Percentiles rank a stretch among this genome's conserved stretches.
phyloP scores from a whole-genome alignment of 2,797 vertebrate genomes.

The Pseudochaenichthys georgianus region DNA sequence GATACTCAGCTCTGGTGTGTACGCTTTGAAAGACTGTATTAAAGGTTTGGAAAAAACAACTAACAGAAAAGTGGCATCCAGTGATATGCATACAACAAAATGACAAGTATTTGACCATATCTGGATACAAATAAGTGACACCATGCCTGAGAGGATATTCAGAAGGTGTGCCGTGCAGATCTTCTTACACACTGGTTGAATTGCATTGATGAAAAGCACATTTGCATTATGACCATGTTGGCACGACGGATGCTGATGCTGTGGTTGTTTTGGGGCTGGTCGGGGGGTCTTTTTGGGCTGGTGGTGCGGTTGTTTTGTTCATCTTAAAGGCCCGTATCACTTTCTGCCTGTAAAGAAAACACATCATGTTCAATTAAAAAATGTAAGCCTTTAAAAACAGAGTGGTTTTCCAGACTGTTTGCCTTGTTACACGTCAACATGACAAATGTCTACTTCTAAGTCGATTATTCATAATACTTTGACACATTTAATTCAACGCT shows the following conservation, averaged over 20 bases:
- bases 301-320: not conserved
- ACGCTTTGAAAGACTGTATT: too few relatives aligned
- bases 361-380: not conserved
- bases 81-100: too few relatives aligned
- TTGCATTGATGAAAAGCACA: not conserved
- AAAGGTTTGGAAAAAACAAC: too few relatives aligned
- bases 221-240: not conserved
- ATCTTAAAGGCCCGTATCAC: rapidly evolving
- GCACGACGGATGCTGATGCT: rapidly evolving
- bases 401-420: not conserved
- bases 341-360: slow-evolving; percentile 15
- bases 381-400: not conserved
- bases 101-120: too few relatives aligned
- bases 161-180: not conserved
- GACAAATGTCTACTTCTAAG: not conserved
- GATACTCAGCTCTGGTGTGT: too few relatives aligned
- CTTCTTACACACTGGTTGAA: not conserved
- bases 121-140: too few relatives aligned
- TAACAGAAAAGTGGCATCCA: too few relatives aligned
- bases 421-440: not conserved
- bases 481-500: not conserved
- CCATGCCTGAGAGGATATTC: too few relatives aligned
- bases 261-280: rapidly evolving
- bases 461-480: not conserved
- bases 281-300: rapidly evolving